Percentiles rank a stretch among this genome's conserved stretches.
Evolutionary conservation across 2,888 invertebrate species (phyloP).

Genomic region (Synanthedon formicaeformis): DNA sequence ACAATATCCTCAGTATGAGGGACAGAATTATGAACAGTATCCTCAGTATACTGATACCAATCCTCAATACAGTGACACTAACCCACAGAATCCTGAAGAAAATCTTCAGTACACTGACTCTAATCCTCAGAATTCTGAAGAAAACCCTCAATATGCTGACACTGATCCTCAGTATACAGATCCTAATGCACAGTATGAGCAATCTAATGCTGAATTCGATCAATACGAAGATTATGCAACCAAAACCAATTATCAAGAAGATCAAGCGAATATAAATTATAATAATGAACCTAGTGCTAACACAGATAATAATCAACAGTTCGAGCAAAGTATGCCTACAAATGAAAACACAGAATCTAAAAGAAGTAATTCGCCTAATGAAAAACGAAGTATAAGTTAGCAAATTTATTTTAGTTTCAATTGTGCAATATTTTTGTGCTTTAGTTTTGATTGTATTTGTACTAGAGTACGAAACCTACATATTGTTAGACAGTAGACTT

Average conservation of each 20-base stretch:
- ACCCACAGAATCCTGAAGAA: slow-evolving; percentile 13
- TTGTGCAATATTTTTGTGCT: slow-evolving; percentile 47
- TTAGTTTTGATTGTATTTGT: slow-evolving; percentile 7
- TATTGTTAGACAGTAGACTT: too few relatives aligned
- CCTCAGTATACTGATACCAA: slow-evolving; percentile 9
- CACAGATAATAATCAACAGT: slow-evolving; percentile 25
- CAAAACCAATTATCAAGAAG: slow-evolving; percentile 34
- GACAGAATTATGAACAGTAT: slow-evolving; percentile 17
- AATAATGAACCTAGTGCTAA: slow-evolving; percentile 26
- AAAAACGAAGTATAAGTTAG: slow-evolving; percentile 49
- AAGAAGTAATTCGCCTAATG: slow-evolving; percentile 25
- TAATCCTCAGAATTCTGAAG: slow-evolving; percentile 8
- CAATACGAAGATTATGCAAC: slow-evolving; percentile 38
- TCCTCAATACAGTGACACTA: background rate
- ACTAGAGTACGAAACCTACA: background rate
- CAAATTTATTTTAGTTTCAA: slow-evolving; percentile 16
- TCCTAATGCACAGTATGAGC: slow-evolving; percentile 35
- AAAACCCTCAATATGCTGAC: slow-evolving; percentile 23
- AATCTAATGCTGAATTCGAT: slow-evolving; percentile 4
- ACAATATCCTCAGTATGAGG: slow-evolving; percentile 38
- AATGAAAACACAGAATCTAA: slow-evolving; percentile 14
- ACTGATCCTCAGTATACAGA: slow-evolving; percentile 32
- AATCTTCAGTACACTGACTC: slow-evolving; percentile 15
- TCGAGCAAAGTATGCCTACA: slow-evolving; percentile 11
- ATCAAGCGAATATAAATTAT: slow-evolving; percentile 23